Evolutionary conservation across 2,888 invertebrate species (phyloP).

Genomic region (Plutella xylostella): DNA sequence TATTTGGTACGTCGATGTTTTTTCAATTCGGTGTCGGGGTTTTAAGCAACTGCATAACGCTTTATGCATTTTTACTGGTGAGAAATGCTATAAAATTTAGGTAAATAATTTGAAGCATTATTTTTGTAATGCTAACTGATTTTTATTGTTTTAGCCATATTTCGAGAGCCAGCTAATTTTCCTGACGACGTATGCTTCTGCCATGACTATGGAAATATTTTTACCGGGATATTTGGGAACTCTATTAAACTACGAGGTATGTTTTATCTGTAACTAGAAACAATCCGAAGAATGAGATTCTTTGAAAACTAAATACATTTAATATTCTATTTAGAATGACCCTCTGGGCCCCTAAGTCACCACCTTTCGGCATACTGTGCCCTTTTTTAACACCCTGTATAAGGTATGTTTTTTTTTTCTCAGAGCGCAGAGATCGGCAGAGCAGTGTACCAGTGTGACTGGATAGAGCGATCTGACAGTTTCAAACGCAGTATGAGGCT

Average conservation of each 20-base stretch:
- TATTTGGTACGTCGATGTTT: slow-evolving; percentile 36
- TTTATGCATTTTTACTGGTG: too few relatives aligned
- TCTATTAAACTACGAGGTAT: slow-evolving; percentile 33
- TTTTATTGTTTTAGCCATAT: slow-evolving; percentile 27
- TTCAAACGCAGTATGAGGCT: slow-evolving; percentile 36
- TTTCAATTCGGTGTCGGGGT: slow-evolving; percentile 39
- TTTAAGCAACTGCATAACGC: too few relatives aligned
- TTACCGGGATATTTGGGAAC: slow-evolving; percentile 38
- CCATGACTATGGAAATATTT: slow-evolving; percentile 36
- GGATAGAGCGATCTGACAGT: slow-evolving; percentile 34
- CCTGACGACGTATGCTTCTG: slow-evolving; percentile 29
- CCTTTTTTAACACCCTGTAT: slow-evolving; percentile 4
- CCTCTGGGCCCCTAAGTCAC: not conserved
- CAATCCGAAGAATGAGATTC: not conserved
- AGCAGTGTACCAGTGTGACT: slow-evolving; percentile 41
- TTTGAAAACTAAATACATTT: not conserved
- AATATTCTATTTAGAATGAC: not conserved
- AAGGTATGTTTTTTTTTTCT: slow-evolving; percentile 18
- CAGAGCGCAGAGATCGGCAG: slow-evolving; percentile 35
- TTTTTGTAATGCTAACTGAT: not conserved
- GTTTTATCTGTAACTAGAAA: not conserved
- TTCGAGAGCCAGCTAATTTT: slow-evolving; percentile 29
- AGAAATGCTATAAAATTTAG: too few relatives aligned
- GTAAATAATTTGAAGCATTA: too few relatives aligned
- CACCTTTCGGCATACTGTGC: slow-evolving; percentile 9